Evolutionary conservation across 2,888 invertebrate genomes (phyloP).

Genomic region (Leucophenga maculata): DNA sequence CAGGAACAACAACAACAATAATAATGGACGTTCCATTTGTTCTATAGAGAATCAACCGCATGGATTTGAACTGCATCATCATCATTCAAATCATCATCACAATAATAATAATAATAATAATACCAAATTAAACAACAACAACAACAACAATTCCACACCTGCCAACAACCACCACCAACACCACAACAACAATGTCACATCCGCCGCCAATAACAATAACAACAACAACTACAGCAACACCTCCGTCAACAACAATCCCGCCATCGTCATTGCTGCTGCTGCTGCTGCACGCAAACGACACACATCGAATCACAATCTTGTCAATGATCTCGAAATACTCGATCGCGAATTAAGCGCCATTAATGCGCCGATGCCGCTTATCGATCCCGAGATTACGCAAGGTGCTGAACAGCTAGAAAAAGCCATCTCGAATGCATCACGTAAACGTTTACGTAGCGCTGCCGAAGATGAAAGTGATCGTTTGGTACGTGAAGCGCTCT

Average conservation of each 20-base stretch:
- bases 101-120: conserved; percentile 42
- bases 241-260: conserved; percentile 20
- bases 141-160: conserved; percentile 24
- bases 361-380: conserved; percentile 72
- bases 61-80: conserved; percentile 25
- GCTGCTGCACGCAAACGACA: conserved; percentile 60
- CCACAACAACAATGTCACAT: background rate
- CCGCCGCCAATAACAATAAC: background rate
- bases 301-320: conserved; percentile 68
- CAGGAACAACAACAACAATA: conserved; percentile 31
- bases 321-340: conserved; percentile 72
- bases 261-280: conserved; percentile 9
- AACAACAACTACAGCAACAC: background rate
- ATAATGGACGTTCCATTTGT: conserved; percentile 48
- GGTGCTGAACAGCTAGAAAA: conserved; percentile 72
- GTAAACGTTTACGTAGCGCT: conserved; percentile 72
- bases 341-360: conserved; percentile 72
- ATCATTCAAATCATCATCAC: conserved; percentile 28
- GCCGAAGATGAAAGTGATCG: conserved; percentile 78
- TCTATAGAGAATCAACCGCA: conserved; percentile 57
- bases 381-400: conserved; percentile 72
- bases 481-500: conserved; percentile 80
- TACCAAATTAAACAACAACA: conserved; percentile 33
- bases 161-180: background rate
- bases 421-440: conserved; percentile 64